Evolutionary conservation across 2,797 vertebrate genomes (phyloP).

Genomic region (Spheniscus humboldti): DNA sequence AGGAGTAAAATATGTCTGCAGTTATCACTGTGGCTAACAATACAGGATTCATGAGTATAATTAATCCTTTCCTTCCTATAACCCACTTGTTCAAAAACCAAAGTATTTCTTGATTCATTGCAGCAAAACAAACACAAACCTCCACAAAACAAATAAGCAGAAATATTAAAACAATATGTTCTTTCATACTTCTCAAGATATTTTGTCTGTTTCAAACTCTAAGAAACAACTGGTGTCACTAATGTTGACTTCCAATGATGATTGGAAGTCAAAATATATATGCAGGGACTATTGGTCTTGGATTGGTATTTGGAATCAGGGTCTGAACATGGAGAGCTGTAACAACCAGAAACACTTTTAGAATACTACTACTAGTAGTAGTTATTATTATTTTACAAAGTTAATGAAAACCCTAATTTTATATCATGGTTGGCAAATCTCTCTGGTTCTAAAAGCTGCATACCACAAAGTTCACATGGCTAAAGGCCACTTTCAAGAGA

Average conservation of each 20-base stretch:
- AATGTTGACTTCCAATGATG: background rate
- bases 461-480: background rate
- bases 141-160: background rate
- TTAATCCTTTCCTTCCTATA: conserved; percentile 9
- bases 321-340: background rate
- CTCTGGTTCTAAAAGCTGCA: background rate
- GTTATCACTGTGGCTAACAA: conserved; percentile 8
- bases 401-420: background rate
- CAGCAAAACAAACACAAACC: background rate
- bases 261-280: background rate
- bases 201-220: background rate
- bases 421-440: background rate
- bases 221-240: background rate
- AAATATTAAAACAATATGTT: background rate
- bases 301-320: background rate
- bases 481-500: background rate
- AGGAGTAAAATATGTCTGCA: conserved; percentile 21
- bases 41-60: background rate
- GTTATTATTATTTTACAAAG: background rate
- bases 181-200: background rate
- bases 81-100: background rate
- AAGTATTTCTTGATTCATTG: background rate
- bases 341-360: background rate
- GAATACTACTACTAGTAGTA: background rate
- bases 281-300: background rate